Percentiles rank a stretch among this genome's conserved stretches.
These are phyloP conservation scores for Tetragonula carbonaria DNA, from an alignment of 2,888 invertebrate species.

Conservation along the genomic window DNA sequence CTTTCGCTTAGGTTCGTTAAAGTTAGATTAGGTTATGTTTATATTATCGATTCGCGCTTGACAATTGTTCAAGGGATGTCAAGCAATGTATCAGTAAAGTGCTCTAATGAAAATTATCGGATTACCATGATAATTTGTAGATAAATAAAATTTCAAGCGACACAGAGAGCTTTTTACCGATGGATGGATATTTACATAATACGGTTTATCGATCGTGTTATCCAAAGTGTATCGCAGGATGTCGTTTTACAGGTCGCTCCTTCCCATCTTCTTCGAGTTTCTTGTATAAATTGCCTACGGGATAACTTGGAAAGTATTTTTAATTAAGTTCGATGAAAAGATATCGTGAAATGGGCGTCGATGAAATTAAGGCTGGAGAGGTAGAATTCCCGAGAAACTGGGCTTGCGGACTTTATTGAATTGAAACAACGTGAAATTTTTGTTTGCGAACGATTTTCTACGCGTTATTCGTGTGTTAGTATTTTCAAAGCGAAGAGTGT, in stretches of 20 bases:
- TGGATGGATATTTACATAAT: neutral
- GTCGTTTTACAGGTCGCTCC: no score
- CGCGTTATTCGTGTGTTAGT: neutral
- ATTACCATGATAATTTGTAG: neutral
- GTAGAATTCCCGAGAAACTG: neutral
- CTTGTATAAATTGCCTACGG: neutral
- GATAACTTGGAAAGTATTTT: constrained; percentile 10
- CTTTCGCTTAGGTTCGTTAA: no score
- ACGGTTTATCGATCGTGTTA: neutral
- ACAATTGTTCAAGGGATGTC: neutral
- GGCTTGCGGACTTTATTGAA: neutral
- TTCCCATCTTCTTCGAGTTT: neutral
- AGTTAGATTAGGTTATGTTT: no score
- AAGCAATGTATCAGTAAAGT: neutral
- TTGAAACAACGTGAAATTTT: neutral
- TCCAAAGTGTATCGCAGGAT: neutral
- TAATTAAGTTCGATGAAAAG: constrained; percentile 16
- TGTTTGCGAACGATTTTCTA: neutral
- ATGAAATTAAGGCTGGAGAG: neutral
- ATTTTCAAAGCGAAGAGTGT: neutral
- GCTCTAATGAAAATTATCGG: neutral
- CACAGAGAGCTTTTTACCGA: neutral
- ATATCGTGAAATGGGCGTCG: neutral
- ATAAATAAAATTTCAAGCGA: neutral
- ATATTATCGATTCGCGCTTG: neutral